Conservation (phyloP, 2,797 vertebrate species). For the Enteromius trimaculatus region DNA sequence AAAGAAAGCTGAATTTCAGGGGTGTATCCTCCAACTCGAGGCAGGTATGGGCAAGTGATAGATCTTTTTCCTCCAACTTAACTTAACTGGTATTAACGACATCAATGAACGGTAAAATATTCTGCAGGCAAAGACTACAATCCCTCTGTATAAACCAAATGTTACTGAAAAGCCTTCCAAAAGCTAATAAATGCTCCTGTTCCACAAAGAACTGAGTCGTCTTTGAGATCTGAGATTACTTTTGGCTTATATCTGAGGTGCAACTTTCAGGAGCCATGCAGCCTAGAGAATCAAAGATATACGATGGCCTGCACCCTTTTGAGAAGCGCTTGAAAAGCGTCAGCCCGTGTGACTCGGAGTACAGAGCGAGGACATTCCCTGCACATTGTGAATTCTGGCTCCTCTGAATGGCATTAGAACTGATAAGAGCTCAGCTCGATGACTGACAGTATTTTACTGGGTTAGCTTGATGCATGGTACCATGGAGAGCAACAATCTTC, state of each 20-base stretch:
- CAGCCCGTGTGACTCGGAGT: conserved; percentile 35
- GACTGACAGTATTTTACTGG: conserved; percentile 54
- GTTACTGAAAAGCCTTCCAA: conserved; percentile 35
- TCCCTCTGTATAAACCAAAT: conserved; percentile 41
- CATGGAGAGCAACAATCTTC: conserved; percentile 56
- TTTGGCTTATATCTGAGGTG: conserved; percentile 46
- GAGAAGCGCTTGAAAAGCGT: conserved; percentile 34
- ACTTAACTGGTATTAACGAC: conserved; percentile 33
- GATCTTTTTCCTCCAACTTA: conserved; percentile 24
- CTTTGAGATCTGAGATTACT: conserved; percentile 44
- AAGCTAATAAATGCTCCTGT: conserved; percentile 48
- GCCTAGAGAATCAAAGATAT: conserved; percentile 46
- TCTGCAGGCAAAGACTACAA: conserved; percentile 37
- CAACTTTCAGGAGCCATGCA: conserved; percentile 50
- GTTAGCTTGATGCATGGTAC: conserved; percentile 54
- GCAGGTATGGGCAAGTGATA: conserved; percentile 42
- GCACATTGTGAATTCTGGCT: conserved; percentile 31
- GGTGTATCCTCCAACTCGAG: conserved; percentile 6
- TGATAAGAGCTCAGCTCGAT: conserved; percentile 55
- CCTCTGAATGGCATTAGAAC: conserved; percentile 46
- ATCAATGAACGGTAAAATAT: conserved; percentile 42
- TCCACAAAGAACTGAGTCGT: conserved; percentile 42
- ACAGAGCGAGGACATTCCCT: conserved; percentile 34
- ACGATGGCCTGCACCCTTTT: conserved; percentile 19
- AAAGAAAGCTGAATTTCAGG: conserved; percentile 33